Evolutionary conservation across 35 echinoderm and acorn worm genomes (phyloP), one percentile per base, ranked within the genome.

Genomic region (Lytechinus pictus): DNA sequence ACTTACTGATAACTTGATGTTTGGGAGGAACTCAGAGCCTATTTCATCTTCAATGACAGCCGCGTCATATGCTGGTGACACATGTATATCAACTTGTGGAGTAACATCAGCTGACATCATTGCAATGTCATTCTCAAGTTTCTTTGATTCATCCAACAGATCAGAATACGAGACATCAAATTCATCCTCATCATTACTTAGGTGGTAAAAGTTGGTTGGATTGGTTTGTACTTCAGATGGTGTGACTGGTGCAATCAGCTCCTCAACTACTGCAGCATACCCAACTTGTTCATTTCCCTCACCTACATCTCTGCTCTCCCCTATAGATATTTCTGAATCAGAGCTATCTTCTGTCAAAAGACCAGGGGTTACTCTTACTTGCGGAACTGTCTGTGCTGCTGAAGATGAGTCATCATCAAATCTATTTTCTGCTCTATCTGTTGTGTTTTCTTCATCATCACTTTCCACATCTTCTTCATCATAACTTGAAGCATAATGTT

Each of bases 121-220:
- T 12, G 53, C 9, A 28, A 93, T 54, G n/a, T 93, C 92, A 93
- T 54, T 54, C 10, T 93, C 92, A 55, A 93, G 54, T 55, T 93
- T 93, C 92, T 55, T 21, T 6, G 92, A 93, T 24, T 93, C 92
- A 24, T 93, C 92, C 52, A 93, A 55, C 6, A 93, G 53, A 57
- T 93, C 92, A 28, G 92, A 55, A 54, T 93, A 93, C 24, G 92
- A 57, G 54, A 57, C 92, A 93, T 93, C 92, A 93, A 93, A 93
- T 5, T 93, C 92, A 57, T 93, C 92, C 27, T 93, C 92, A 10
- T 55, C 92, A 19, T 93, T 57, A 27, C 54, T 54, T 16, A 57
- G 28, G 11, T 11, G 52, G 92, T 93, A 93, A 16, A 57, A 57
- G 54, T 54, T 24, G 9, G 27, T 57, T 93, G 53, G 52, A 57